These are phyloP conservation scores for Atta colombica DNA, from an alignment of 1,140 invertebrate genomes.

Conservation along the genomic window DNA sequence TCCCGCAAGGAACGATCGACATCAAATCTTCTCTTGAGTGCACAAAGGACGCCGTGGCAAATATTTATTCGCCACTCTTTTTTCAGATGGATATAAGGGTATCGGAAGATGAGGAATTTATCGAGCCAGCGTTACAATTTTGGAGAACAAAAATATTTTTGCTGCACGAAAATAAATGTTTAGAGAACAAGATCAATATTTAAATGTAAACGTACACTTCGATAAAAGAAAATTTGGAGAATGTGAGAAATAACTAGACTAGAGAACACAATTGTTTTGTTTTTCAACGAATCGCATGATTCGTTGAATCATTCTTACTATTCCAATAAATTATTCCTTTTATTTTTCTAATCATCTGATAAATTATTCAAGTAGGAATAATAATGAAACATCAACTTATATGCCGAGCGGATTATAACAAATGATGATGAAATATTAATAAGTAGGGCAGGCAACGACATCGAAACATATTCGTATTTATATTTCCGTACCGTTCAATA, in stretches of 20 bases:
- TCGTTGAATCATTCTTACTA: not conserved
- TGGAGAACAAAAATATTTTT: constrained; percentile 20
- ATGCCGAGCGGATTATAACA: constrained; percentile 18
- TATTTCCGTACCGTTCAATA: not conserved
- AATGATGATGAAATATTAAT: constrained; percentile 47
- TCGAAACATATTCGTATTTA: not conserved
- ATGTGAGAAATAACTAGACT: not conserved
- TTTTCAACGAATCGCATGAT: not conserved
- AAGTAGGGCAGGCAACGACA: constrained; percentile 18
- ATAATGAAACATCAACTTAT: constrained; percentile 14
- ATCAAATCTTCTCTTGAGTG: constrained; percentile 48
- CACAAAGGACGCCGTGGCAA: constrained; percentile 34
- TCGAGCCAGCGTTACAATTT: constrained; percentile 18
- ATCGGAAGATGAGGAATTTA: constrained; percentile 13
- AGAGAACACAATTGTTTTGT: too few species aligned
- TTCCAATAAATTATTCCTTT: not conserved
- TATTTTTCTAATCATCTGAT: constrained; percentile 1
- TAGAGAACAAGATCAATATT: constrained; percentile 19
- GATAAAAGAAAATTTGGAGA: not conserved
- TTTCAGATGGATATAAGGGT: constrained; percentile 16
- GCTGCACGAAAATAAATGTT: constrained; percentile 5
- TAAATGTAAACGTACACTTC: not conserved
- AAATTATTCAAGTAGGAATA: constrained; percentile 42
- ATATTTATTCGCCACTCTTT: constrained; percentile 59
- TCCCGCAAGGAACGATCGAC: constrained; percentile 49